Evolutionary conservation across 1,140 invertebrate genomes (phyloP), one percentile per base, ranked within the genome.

Genomic region (Neomicropteryx cornuta): DNA sequence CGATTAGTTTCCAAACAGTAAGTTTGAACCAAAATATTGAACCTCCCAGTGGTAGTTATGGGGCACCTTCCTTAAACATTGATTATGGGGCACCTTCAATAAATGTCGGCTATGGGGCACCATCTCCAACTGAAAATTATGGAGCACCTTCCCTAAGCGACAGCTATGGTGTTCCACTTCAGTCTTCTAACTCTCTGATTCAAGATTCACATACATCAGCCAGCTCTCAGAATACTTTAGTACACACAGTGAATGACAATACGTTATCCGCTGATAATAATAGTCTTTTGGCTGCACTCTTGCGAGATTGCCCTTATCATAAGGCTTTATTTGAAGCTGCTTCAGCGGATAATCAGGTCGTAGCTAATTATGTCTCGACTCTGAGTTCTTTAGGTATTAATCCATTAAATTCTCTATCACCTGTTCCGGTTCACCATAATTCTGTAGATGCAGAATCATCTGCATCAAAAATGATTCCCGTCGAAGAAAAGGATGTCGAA

Each of bases 301-400:
- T 68, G n/a, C 67, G 67, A 40, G 64, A 68, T 41, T 68, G 66
- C 39, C 66, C 66, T 0, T 69, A 69, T 32, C 66, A 69, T 33
- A 65, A 69, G 44, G 66, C 66, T 19, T 60, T 69, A 21, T 45
- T 67, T 10, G 62, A 59, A 51, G 66, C 66, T 2, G 66, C 66
- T 1, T 52, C 54, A 24, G 48, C 23, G 1, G 63, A 64, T 0
- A 58, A 62, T 18, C 63, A 58, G 39, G 59, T 68, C 21, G 64
- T 61, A 2, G 56, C 61, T 0, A 63, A 46, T 8, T 66, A 67
- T 33, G 53, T 63, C 0, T 56, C 59, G 0, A 68, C 62, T 39
- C 45, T 68, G 3, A 64, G 54, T 24, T 51, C 56, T 42, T 47
- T 67, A 31, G 63, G 61, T 0, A 38, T 37, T 22, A 47, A 45